Evolutionary conservation across 2,797 vertebrate species (phyloP), one percentile per base, ranked within the genome.

Genomic region (Smutsia temminckii): DNA sequence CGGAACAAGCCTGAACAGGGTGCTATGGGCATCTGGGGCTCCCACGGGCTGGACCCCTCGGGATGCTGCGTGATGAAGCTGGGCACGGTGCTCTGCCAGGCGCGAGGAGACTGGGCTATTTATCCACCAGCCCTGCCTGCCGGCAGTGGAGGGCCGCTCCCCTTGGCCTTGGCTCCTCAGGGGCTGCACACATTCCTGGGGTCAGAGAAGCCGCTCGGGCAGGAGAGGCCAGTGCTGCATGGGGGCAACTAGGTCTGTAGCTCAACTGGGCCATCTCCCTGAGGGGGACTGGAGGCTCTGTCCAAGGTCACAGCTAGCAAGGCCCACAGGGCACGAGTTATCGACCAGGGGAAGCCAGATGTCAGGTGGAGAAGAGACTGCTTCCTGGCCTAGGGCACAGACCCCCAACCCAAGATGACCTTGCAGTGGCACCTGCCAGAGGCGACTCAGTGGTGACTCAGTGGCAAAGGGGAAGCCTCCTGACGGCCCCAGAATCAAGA

Each of bases 151-250:
- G 18, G 59, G 37, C 42, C 34, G 34, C 46, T 14, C 74, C 5
- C 1, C 1, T 4, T 23, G n/a, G 9, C 13, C 53, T 51, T 0
- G 46, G 68, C 46, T 42, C 53, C 0, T 3, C 72, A 10, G 25
- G 0, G 59, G 49, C 32, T 40, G 55, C 34, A 13, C 18, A 16
- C 27, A 11, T 40, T 40, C 68, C 34, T 7, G 11, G 42, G 34
- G 32, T n/a, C 66, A 0, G n/a, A 37, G 57, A 71, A 32, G 29
- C 40, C 32, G 25, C 51, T 6, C 0, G 6, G 3, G 79, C 12
- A 11, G n/a, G 51, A 37, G 29, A 75, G 49, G 68, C 9, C 1
- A 1, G 25, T 13, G 8, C 32, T 0, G 2, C 9, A 17, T 3
- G 11, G 53, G 32, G 32, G 37, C 12, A 2, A 1, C 46, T 0